Evolutionary conservation across 2,888 invertebrate species (phyloP), one percentile per base, ranked within the genome.

Genomic region (Lasioglossum lativentre): DNA sequence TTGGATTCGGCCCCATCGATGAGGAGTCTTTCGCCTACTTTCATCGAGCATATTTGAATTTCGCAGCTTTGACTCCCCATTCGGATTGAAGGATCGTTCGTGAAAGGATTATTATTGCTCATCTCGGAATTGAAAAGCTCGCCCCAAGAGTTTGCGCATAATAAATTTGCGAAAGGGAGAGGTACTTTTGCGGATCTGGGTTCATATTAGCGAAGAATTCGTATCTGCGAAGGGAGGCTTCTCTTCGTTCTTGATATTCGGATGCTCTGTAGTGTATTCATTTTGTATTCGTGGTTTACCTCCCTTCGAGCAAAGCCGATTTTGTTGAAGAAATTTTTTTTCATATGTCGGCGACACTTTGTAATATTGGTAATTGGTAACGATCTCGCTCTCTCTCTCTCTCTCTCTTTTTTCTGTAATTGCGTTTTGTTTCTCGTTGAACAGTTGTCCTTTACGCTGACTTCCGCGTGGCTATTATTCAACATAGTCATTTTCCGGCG

Each of bases 11-110:
- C n/a, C 40, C 8, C 14, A 8, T 5, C 3, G 34, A n/a, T 10
- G 23, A 10, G 52, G 8, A 52, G 52, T 52, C 66, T 76, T 73
- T 73, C 56, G 23, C 47, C 59, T 30, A 71, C 59, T 79, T 71
- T 68, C 23, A 5, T n/a, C 19, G 19, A 16, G 27, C 30, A n/a
- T 40, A 70, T 16, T 68, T 59, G 34, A 38, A 45, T 76, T 47
- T 40, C 38, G 19, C 10, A n/a, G 68, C 68, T 68, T 68, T 68
- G 68, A 68, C 12, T n/a, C 19, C 3, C 27, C 27, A 16, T 59
- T 30, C 59, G 27, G 27, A 59, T 59, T 59, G 30, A 27, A 27
- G 59, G 59, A 59, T 27, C 59, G 12, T 14, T 59, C 14, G 14
- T 27, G 59, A 59, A 27, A 27, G 59, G 59, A 59, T 27, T 59